Conservation (phyloP, 2,113 vertebrate species). For the Pterocles orientalis region DNA sequence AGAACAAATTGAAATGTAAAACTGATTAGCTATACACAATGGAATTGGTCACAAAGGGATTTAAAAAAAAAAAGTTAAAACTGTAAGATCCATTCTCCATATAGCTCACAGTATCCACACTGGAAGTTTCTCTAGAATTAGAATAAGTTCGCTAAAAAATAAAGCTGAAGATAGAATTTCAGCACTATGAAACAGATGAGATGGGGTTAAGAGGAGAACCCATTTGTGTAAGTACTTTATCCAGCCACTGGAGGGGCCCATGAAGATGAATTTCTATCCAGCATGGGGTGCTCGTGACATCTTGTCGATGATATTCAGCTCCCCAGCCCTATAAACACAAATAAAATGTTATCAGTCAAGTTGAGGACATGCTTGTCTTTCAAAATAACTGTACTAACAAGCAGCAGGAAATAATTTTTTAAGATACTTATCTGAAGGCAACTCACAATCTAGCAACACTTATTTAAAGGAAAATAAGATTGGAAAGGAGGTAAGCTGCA, state of each 20-base stretch:
- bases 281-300: constrained; percentile 97
- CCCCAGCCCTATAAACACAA: constrained; percentile 89
- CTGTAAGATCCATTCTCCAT: constrained; percentile 73
- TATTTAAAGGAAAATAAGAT: not conserved
- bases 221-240: constrained; percentile 99
- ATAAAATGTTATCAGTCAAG: not conserved
- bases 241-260: constrained; percentile 96
- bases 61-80: constrained; percentile 49
- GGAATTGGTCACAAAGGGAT: constrained; percentile 79
- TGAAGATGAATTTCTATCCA: constrained; percentile 99
- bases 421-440: not conserved
- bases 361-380: not conserved
- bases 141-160: constrained; percentile 74
- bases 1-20: constrained; percentile 73
- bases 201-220: constrained; percentile 97
- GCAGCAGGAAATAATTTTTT: not conserved
- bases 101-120: constrained; percentile 78
- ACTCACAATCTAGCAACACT: not conserved
- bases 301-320: constrained; percentile 95
- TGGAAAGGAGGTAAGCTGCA: not conserved
- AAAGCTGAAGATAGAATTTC: constrained; percentile 54
- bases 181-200: constrained; percentile 96
- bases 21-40: constrained; percentile 77
- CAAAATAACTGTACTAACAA: not conserved
- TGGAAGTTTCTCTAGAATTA: constrained; percentile 78